Evolutionary conservation across 2,888 invertebrate genomes (phyloP).

Genomic region (Lycaena phlaeas): DNA sequence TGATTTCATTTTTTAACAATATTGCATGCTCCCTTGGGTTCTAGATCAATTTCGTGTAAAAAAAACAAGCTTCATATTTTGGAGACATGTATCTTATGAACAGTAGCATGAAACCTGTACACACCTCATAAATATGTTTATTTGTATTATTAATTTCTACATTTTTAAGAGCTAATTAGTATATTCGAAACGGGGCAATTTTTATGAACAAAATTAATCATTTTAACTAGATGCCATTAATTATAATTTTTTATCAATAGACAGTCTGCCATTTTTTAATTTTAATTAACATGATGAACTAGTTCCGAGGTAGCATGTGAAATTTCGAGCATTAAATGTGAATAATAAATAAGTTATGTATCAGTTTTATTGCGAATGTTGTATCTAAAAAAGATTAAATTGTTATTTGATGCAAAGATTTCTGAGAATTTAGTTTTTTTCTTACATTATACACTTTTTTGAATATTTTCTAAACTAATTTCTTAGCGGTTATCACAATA

Average conservation of each 20-base stretch:
- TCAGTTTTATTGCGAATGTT: slow-evolving; percentile 3
- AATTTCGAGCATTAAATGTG: slow-evolving; percentile 6
- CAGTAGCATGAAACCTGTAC: no score
- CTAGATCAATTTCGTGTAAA: no score
- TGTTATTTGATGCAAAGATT: slow-evolving; percentile 6
- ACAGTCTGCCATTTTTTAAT: background rate
- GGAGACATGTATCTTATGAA: background rate
- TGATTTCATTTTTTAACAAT: no score
- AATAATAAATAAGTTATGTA: slow-evolving; percentile 5
- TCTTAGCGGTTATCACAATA: no score
- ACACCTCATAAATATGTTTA: background rate
- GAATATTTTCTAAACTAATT: background rate
- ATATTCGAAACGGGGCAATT: background rate
- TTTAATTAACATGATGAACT: slow-evolving; percentile 5
- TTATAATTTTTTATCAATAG: slow-evolving; percentile 7
- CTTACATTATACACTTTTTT: background rate
- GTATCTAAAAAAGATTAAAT: slow-evolving; percentile 6
- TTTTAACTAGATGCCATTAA: slow-evolving; percentile 5
- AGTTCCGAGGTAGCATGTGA: slow-evolving; percentile 5
- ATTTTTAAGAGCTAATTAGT: background rate
- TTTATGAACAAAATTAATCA: slow-evolving; percentile 2
- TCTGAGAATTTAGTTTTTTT: background rate
- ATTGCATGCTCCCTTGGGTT: no score
- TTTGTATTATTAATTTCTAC: background rate
- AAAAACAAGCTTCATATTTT: no score